A percentile compares a stretch with the other conserved stretches of the same genome.
phyloP scores from a whole-genome alignment of 2,797 vertebrate genomes.

The Hylomyscus alleni region DNA sequence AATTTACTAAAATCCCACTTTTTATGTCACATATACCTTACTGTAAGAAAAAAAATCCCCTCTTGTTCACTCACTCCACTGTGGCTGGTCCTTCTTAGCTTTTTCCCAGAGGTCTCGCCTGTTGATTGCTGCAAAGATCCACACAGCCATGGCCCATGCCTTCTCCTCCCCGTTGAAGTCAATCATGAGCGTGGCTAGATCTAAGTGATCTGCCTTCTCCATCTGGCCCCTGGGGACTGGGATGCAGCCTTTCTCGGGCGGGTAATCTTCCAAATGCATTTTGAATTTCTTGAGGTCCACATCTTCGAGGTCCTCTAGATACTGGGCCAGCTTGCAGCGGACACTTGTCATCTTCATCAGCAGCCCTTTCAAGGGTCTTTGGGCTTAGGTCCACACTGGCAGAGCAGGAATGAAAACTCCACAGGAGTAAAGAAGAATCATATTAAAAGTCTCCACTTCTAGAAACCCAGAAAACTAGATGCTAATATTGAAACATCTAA shows the following conservation, averaged over 20 bases:
- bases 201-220: conserved; percentile 64
- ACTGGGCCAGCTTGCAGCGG: conserved; percentile 75
- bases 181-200: conserved; percentile 78
- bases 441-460: background rate
- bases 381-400: background rate
- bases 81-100: conserved; percentile 66
- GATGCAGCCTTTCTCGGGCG: conserved; percentile 50
- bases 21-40: background rate
- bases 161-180: conserved; percentile 76
- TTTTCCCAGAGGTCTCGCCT: conserved; percentile 78
- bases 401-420: background rate
- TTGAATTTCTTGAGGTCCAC: conserved; percentile 81
- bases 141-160: conserved; percentile 76
- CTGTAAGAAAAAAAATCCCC: background rate
- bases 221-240: conserved; percentile 67
- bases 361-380: background rate
- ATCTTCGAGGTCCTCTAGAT: conserved; percentile 80
- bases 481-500: background rate
- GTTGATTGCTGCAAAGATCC: conserved; percentile 79
- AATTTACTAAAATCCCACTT: background rate
- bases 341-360: conserved; percentile 65
- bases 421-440: background rate
- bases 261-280: conserved; percentile 80
- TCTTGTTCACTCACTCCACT: conserved; percentile 73
- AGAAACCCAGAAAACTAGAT: conserved; percentile 1